phyloP scores from a whole-genome alignment of 2,888 invertebrate genomes.

The Hyalella azteca region DNA sequence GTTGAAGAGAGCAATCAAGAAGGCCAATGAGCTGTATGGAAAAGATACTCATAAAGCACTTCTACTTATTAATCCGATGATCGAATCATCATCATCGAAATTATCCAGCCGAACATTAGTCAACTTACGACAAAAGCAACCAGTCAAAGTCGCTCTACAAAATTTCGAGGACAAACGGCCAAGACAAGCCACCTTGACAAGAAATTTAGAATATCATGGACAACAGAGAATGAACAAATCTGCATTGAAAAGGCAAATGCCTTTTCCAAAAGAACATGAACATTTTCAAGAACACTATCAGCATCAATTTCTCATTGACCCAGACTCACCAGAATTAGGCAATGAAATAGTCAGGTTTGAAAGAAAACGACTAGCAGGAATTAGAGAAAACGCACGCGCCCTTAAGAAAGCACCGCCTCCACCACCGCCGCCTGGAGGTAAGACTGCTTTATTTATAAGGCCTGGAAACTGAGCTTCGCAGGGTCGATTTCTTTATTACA shows the following conservation, averaged over 20 bases:
- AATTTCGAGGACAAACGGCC: not conserved
- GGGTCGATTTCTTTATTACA: too few species aligned
- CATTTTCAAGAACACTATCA: constrained; percentile 21
- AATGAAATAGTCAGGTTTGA: constrained; percentile 20
- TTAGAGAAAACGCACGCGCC: constrained; percentile 5
- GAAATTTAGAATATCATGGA: not conserved
- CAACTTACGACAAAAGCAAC: constrained; percentile 28
- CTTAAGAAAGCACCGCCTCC: constrained; percentile 27
- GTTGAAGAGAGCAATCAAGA: constrained; percentile 1
- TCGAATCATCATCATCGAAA: not conserved
- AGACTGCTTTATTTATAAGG: constrained; percentile 17
- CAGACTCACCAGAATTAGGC: constrained; percentile 12
- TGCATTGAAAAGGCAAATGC: not conserved
- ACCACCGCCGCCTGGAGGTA: constrained; percentile 3
- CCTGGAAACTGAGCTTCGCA: too few species aligned
- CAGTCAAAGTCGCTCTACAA: constrained; percentile 28
- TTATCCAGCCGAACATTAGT: not conserved
- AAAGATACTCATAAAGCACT: not conserved
- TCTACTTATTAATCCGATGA: not conserved
- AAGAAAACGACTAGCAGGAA: not conserved
- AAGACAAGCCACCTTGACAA: not conserved
- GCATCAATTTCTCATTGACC: constrained; percentile 10
- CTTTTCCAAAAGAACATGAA: not conserved
- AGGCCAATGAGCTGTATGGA: constrained; percentile 6
- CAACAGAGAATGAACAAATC: not conserved